Evolutionary conservation across 30 jellyfish, hydroid and myxozoan species (phyloP), one percentile per base, ranked within the genome.

Genomic region (Rhopilema esculentum): DNA sequence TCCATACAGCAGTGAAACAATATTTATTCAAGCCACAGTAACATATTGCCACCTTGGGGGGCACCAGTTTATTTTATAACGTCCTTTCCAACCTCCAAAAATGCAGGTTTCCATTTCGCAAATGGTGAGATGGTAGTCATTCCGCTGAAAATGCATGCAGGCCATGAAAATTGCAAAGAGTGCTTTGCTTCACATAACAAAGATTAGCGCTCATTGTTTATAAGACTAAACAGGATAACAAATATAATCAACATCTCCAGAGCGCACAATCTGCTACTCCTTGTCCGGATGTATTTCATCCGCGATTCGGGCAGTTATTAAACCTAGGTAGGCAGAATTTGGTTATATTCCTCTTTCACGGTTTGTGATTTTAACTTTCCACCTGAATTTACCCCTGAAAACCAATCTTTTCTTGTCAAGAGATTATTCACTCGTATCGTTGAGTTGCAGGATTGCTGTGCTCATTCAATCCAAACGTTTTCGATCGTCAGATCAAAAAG

Each of bases 141-240:
- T 82, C 72, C 88, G n/a, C 81, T 48, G 87, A 52, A 87, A 84
- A 84, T 52, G 80, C 80, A 57, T 84, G 88, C 51, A 85, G 76
- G 63, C 94, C 94, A n/a, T n/a, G n/a, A n/a, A n/a, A n/a, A n/a
- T n/a, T n/a, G n/a, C n/a, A 12, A 40, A 12, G 57, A 40, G 57
- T 12, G 57, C n/a, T 12, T 40, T 40, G 57, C 57, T 40, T 40
- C 57, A n/a, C 12, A 12, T 40, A 40, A 40, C 12, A 2, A 2
- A 40, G 57, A 40, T n/a, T 40, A 40, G 12, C 57, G 57, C 57
- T n/a, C 40, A 75, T 30, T 69, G 83, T 40, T 80, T 65, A 52
- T 49, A 51, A 48, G 71, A 22, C 48, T 26, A 27, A 51, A 33
- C n/a, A 66, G 69, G 21, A 65, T 70, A 16, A 68, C 69, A 25